Percentiles rank a stretch among this genome's conserved stretches.
phyloP scores from a whole-genome alignment of 2,797 vertebrate genomes.

The Squalus acanthias region DNA sequence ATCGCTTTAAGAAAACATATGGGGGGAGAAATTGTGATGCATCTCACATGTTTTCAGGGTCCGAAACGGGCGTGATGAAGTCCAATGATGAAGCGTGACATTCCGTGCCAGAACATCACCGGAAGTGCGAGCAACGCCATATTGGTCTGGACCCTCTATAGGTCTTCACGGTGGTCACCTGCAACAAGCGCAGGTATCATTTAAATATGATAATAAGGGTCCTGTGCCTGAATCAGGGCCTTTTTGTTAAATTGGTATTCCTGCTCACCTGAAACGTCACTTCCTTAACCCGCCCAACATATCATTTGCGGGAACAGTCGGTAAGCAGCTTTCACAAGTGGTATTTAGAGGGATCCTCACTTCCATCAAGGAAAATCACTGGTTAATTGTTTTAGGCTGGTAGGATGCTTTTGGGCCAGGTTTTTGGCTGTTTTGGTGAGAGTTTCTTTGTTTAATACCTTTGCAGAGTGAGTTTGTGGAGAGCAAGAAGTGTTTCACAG shows the following conservation, averaged over 20 bases:
- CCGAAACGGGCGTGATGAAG: neutral
- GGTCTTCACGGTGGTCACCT: neutral
- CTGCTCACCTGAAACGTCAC: neutral
- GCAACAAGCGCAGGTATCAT: neutral
- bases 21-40: neutral
- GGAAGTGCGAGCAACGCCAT: neutral
- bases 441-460: neutral
- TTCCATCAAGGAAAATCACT: neutral
- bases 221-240: neutral
- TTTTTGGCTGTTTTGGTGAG: neutral
- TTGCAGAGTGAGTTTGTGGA: neutral
- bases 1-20: neutral
- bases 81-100: neutral
- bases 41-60: neutral
- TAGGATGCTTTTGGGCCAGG: neutral
- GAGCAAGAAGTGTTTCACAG: neutral
- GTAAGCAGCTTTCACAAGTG: neutral
- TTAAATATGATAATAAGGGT: neutral
- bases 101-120: neutral
- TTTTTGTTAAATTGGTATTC: neutral
- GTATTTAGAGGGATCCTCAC: neutral
- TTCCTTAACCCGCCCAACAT: neutral
- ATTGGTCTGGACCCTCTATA: neutral
- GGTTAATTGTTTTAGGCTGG: too few species aligned
- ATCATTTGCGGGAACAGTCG: neutral